Evolutionary conservation across 2,888 invertebrate genomes (phyloP), one percentile per base, ranked within the genome.

Genomic region (Drosophila fungiperda): DNA sequence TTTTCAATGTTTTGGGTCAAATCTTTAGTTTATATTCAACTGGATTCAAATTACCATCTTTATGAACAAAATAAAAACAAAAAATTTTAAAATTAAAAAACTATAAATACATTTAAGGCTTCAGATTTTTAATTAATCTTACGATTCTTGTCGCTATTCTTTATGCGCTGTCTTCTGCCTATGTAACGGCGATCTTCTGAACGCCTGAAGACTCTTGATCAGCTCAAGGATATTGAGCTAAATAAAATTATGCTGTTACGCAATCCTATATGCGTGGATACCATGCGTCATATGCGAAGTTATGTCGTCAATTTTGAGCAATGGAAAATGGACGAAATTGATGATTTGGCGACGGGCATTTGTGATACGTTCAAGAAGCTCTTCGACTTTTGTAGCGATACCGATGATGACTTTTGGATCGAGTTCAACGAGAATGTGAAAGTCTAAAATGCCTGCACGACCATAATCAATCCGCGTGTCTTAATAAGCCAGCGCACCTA

Each of bases 201-300:
- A 26, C 26, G 26, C 26, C 1, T 26, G 26, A 26, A 26, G 26
- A 26, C 26, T 26, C 93, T 95, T 64, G 95, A 96, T 42, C 94
- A 96, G 69, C 92, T 94, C 8, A 92, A 94, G 66, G 90, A 92
- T 2, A 76, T 92, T 15, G 89, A 92, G 53, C 58, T 93, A 8
- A 96, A 95, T 73, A 95, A 96, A 1, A 92, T 97, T 29, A 97
- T 97, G 96, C 92, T 98, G 49, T 94, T 97, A 64, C 97, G 97
- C 82, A 96, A 97, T 93, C 96, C 97, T 0, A 95, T 95, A 52
- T 95, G 96, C 79, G 94, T 97, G 53, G 96, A 97, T 87, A 97
- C 97, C 1, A 94, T 97, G 58, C 96, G 96, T 83, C 95, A 96
- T 69, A 94, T 97, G 92, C 94, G 96, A 20, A 95, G 95, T 50